Percentiles rank a stretch among this genome's conserved stretches.
Conservation (phyloP, 2,888 invertebrate species). For the Suillia variegata region DNA sequence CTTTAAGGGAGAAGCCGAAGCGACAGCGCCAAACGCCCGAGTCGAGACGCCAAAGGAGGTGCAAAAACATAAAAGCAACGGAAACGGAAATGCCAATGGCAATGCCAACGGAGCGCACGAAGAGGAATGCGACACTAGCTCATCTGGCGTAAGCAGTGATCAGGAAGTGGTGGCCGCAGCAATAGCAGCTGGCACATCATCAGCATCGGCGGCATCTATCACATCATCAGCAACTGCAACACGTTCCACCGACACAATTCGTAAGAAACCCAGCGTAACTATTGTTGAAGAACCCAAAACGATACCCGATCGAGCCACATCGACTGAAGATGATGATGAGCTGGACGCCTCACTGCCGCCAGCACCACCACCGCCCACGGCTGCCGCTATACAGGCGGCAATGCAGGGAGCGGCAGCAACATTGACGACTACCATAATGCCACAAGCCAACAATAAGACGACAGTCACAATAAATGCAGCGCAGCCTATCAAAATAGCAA, state of each 20-base stretch:
- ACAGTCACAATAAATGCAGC: not conserved
- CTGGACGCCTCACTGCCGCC: conserved; percentile 10
- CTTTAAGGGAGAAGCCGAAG: conserved; percentile 63
- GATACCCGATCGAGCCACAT: conserved; percentile 38
- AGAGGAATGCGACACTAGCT: conserved; percentile 87
- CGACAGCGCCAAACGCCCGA: conserved; percentile 24
- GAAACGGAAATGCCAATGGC: conserved; percentile 20
- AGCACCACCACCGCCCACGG: conserved; percentile 28
- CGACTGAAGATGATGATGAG: conserved; percentile 18
- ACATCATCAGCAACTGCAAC: conserved; percentile 51
- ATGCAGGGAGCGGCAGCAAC: conserved; percentile 23
- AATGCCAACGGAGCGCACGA: conserved; percentile 28
- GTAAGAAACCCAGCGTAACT: conserved; percentile 57
- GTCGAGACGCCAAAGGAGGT: conserved; percentile 18
- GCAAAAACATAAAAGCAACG: too few relatives aligned
- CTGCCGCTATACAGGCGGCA: too few relatives aligned
- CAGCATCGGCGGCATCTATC: conserved; percentile 62
- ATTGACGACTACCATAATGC: conserved; percentile 25
- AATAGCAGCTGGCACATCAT: conserved; percentile 47
- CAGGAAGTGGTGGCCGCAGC: conserved; percentile 67
- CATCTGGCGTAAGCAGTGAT: conserved; percentile 86
- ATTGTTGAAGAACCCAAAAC: conserved; percentile 52
- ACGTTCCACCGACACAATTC: conserved; percentile 62
- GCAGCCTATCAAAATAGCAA: conserved; percentile 9
- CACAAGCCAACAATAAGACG: not conserved